These are phyloP conservation scores for Parauchenoglanis ngamensis DNA, from an alignment of 2,797 vertebrate species.

Conservation along the genomic window DNA sequence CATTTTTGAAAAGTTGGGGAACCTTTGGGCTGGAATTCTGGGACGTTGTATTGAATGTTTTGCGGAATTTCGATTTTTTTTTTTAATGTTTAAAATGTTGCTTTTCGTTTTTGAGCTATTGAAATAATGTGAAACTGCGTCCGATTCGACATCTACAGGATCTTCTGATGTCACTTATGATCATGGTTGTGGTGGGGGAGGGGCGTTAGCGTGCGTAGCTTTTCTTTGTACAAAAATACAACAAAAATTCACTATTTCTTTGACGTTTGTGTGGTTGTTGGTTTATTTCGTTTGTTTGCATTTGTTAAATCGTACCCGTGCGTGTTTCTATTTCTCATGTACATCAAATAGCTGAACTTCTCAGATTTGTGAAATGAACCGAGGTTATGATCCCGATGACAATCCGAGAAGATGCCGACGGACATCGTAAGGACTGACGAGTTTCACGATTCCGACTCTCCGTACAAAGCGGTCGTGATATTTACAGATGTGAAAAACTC, in stretches of 20 bases:
- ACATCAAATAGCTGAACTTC: not conserved
- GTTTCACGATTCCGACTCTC: not conserved
- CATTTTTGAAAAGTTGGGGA: not conserved
- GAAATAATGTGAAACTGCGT: not conserved
- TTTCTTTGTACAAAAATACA: not conserved
- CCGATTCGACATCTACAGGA: not conserved
- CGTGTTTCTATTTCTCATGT: not conserved
- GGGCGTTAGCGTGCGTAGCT: no score
- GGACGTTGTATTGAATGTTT: not conserved
- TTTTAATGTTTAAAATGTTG: not conserved
- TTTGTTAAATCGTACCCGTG: not conserved
- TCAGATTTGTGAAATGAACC: not conserved
- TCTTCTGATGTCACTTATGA: not conserved
- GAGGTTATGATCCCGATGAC: conserved; percentile 12
- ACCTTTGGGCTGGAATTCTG: not conserved
- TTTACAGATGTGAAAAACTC: not conserved
- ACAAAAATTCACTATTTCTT: not conserved
- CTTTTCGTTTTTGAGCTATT: not conserved
- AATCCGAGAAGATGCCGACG: not conserved
- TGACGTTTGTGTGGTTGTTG: not conserved
- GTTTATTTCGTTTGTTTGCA: not conserved
- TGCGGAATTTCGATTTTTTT: not conserved
- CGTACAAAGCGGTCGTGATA: not conserved
- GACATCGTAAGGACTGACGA: not conserved
- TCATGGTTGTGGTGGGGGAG: not conserved